Base-by-base conservation (phyloP, 1,140 invertebrate genomes). In the Drosophila bipectinata region DNA sequence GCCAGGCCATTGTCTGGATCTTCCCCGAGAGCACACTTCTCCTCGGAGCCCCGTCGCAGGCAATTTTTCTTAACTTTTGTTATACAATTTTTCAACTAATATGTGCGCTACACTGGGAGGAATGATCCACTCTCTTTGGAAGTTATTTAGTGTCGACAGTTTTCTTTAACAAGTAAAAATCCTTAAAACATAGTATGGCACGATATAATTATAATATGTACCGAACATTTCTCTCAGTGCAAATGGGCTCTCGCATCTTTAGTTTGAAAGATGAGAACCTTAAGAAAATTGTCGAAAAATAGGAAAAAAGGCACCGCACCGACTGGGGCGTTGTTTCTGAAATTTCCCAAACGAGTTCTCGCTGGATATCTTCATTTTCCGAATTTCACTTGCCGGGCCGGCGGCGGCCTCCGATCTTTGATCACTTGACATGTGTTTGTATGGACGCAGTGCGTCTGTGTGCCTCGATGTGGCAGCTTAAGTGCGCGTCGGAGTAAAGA, bases 81-180 rank as follows among this genome's bases (percentile, higher is more conserved):
- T 87, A 87, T 79, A 87, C 82, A 85, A 85, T 87, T 87, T 85
- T 54, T 87, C 71, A 82, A 85, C 82, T 85, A 85, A 85, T 87
- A 85, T 81, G 81, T 39, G 68, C 54, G 66, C 51, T 67, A 67
- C 63, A 67, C 63, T 2, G 15, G n/a, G 41, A 18, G 14, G 2
- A 44, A 44, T 18, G 10, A 8, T 9, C 9, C 3, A 8, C 32
- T 32, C 8, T 32, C 9, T 32, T 32, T 10, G 8, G 9, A 10
- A 4, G 4, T 12, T 10, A 37, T n/a, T 37, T 12, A 32, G 0
- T 1, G 30, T 0, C 4, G n/a, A 12, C 2, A 37, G 12, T 37
- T 12, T 12, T 37, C 34, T 37, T 0, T 10, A 34, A 10, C 3
- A 10, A 34, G 3, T 34, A 9, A 34, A 3, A 10, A 34, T 9